Evolutionary conservation across 2,797 vertebrate species (phyloP).

Genomic region (Alfaro cultratus): DNA sequence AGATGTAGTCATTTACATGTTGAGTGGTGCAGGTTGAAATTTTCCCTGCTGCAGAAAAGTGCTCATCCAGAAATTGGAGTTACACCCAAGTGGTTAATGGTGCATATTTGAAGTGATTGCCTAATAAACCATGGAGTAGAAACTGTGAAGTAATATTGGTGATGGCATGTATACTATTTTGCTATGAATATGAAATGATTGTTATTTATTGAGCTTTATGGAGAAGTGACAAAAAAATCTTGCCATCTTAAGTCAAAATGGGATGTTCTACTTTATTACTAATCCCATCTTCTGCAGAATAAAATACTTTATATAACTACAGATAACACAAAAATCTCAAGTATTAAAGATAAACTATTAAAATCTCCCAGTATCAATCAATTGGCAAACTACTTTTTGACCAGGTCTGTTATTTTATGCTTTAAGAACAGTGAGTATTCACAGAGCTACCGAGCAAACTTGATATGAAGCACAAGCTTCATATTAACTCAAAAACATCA

Average conservation of each 20-base stretch:
- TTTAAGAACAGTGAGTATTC: neutral
- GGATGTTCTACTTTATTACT: slow-evolving; percentile 4
- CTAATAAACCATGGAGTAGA: slow-evolving; percentile 56
- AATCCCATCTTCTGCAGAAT: neutral
- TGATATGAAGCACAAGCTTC: slow-evolving; percentile 8
- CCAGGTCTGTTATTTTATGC: slow-evolving; percentile 22
- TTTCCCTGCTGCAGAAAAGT: slow-evolving; percentile 53
- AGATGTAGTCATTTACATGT: slow-evolving; percentile 65
- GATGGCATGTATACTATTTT: slow-evolving; percentile 27
- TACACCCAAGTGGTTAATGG: slow-evolving; percentile 67
- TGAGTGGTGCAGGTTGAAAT: slow-evolving; percentile 60
- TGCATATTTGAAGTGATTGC: slow-evolving; percentile 62
- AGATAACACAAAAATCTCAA: slow-evolving; percentile 3
- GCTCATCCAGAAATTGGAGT: slow-evolving; percentile 57
- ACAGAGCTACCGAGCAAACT: neutral
- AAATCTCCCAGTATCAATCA: slow-evolving; percentile 20
- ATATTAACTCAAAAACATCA: slow-evolving; percentile 4
- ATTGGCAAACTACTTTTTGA: slow-evolving; percentile 38
- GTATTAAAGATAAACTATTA: slow-evolving; percentile 25
- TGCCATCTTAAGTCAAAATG: neutral
- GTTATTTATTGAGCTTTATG: slow-evolving; percentile 8
- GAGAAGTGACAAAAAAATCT: slow-evolving; percentile 7
- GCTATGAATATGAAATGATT: slow-evolving; percentile 28
- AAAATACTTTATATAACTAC: neutral
- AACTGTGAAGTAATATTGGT: slow-evolving; percentile 38